phyloP scores from a whole-genome alignment of 2,888 invertebrate species.

The Ectobius pallidus region DNA sequence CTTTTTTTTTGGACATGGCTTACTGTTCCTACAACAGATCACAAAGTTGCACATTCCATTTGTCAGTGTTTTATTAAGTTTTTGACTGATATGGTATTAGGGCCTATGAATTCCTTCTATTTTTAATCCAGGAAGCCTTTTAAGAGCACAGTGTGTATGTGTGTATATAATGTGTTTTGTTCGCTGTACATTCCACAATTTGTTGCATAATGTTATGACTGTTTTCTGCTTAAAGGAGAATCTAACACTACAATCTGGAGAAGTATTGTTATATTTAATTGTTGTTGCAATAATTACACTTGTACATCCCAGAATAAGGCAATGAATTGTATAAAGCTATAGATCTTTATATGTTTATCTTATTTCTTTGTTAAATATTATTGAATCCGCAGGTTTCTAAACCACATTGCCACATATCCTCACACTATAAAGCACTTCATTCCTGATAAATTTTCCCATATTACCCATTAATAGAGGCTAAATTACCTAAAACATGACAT shows the following conservation, averaged over 20 bases:
- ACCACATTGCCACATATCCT: too few relatives aligned
- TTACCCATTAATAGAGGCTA: too few relatives aligned
- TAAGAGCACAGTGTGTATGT: not conserved
- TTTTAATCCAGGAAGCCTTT: not conserved
- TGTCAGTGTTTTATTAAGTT: not conserved
- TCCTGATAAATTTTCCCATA: too few relatives aligned
- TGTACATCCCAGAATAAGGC: too few relatives aligned
- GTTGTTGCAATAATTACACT: not conserved
- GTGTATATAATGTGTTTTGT: constrained; percentile 11
- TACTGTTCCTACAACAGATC: not conserved
- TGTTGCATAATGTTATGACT: constrained; percentile 17
- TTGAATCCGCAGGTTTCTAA: too few relatives aligned
- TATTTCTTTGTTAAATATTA: too few relatives aligned
- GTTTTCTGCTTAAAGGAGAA: not conserved
- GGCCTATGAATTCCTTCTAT: constrained; percentile 8
- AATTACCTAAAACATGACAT: too few relatives aligned
- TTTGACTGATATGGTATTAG: constrained; percentile 9
- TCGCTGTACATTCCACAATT: constrained; percentile 14
- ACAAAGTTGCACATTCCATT: not conserved
- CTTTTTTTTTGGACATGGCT: too few relatives aligned
- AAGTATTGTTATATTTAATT: constrained; percentile 5
- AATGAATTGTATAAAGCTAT: too few relatives aligned
- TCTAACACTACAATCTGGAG: constrained; percentile 11
- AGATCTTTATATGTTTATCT: too few relatives aligned
- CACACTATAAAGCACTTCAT: too few relatives aligned